Percentiles rank a stretch among this genome's conserved stretches.
These are phyloP conservation scores for Drosophila pseudoananassae DNA, from an alignment of 1,140 invertebrate species.

Conservation along the genomic window DNA sequence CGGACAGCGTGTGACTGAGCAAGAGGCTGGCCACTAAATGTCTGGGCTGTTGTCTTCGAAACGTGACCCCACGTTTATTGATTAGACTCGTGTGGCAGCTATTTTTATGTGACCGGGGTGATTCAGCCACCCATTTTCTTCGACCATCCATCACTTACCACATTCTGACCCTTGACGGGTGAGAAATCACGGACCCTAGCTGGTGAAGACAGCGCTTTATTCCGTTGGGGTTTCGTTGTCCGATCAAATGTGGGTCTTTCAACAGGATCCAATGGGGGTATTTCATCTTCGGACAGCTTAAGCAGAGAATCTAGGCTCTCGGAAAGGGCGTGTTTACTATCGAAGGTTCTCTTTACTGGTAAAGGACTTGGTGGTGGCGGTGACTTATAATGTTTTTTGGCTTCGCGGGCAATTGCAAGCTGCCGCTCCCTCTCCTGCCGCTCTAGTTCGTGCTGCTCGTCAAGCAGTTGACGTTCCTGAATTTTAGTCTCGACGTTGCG, in stretches of 20 bases:
- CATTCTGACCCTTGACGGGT: conserved; percentile 86
- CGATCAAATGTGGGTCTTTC: conserved; percentile 87
- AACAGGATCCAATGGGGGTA: not conserved
- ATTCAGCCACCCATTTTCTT: conserved; percentile 24
- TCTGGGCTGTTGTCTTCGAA: conserved; percentile 35
- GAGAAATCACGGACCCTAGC: conserved; percentile 85
- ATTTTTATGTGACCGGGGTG: conserved; percentile 49
- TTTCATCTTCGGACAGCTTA: not conserved
- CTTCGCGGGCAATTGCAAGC: conserved; percentile 75
- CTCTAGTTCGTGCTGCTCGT: conserved; percentile 84
- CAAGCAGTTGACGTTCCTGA: conserved; percentile 82
- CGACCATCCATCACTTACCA: conserved; percentile 52
- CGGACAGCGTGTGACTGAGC: conserved; percentile 54
- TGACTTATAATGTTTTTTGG: conserved; percentile 71
- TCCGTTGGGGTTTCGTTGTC: conserved; percentile 86
- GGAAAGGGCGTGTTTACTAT: conserved; percentile 3
- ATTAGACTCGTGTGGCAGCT: conserved; percentile 41
- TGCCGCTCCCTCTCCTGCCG: conserved; percentile 84
- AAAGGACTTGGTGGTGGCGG: conserved; percentile 3
- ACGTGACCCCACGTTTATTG: conserved; percentile 67
- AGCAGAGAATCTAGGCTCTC: conserved; percentile 9
- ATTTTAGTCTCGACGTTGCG: conserved; percentile 82
- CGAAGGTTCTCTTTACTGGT: not conserved
- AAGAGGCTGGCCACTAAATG: conserved; percentile 1
- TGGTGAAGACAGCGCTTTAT: conserved; percentile 60